Evolutionary conservation across 2,113 vertebrate species (phyloP), one percentile per base, ranked within the genome.

Genomic region (Zapornia atra): DNA sequence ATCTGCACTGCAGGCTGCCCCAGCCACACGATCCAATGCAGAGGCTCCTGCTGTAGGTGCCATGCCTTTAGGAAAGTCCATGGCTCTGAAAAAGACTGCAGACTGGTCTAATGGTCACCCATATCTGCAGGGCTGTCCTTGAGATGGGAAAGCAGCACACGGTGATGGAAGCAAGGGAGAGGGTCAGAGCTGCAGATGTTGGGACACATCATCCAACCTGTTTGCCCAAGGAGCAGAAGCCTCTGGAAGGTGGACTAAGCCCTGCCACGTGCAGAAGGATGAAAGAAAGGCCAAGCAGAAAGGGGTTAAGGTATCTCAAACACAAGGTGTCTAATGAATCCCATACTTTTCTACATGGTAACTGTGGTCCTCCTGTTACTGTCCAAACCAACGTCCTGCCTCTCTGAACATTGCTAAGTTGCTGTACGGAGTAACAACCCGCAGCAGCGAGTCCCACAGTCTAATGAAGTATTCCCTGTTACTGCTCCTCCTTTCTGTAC

Each of bases 231-330:
- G 15, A 77, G 15, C 21, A 54, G 38, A 5, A 28, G 21, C 17
- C 28, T 53, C 22, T 78, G 15, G 7, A 10, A 68, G 72, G 38
- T 77, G 38, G 16, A n/a, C 18, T 44, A 34, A 69, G 33, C 34
- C 15, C 38, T 82, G 31, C 18, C 33, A 56, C 0, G 1, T 5
- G 4, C 15, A 53, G 54, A 68, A 54, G 15, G 10, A n/a, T 76
- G 57, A 95, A 92, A 73, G 28, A 82, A 96, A 64, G 69, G 38
- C 29, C 44, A 73, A 21, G 46, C 28, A 88, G n/a, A 75, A 92
- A 40, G 46, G n/a, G 51, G 28, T 53, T 85, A 69, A 63, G 26
- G 3, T 50, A 50, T 61, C 31, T 38, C 31, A 77, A 42, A 59
- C n/a, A 64, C 3, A 8, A 42, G 22, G 17, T 36, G 25, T 66